A percentile compares a stretch with the other conserved stretches of the same genome.
Conservation (phyloP, 2,113 vertebrate species). For the Peucedramus taeniatus region DNA sequence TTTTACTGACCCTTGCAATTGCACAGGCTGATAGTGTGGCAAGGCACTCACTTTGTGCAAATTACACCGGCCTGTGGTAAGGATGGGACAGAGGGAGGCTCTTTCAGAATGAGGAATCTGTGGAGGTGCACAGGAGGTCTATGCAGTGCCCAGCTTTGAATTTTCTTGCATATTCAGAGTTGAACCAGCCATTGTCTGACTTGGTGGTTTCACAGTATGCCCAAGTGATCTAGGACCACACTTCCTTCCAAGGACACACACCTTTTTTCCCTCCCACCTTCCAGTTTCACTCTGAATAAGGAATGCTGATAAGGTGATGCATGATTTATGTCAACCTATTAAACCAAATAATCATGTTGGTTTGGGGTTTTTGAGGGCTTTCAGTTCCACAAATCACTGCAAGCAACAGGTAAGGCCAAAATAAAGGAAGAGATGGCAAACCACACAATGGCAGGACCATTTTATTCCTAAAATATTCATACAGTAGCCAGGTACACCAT, state of each 20-base stretch:
- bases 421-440: background rate
- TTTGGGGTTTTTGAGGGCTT: background rate
- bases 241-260: background rate
- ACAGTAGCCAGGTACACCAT: background rate
- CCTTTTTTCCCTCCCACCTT: background rate
- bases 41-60: background rate
- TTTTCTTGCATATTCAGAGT: background rate
- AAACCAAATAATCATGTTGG: background rate
- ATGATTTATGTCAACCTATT: background rate
- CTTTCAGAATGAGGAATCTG: background rate
- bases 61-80: background rate
- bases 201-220: background rate
- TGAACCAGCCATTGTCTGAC: background rate
- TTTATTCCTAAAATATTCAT: background rate
- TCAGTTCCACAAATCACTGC: background rate
- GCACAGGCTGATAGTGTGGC: background rate
- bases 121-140: background rate
- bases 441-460: background rate
- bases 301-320: background rate
- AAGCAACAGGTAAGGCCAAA: background rate
- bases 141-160: fast-evolving
- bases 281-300: background rate
- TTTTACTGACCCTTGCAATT: background rate
- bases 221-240: background rate
- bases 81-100: background rate